Base-by-base conservation (phyloP, 2,888 invertebrate species). In the Polydrusus pterygomalis region DNA sequence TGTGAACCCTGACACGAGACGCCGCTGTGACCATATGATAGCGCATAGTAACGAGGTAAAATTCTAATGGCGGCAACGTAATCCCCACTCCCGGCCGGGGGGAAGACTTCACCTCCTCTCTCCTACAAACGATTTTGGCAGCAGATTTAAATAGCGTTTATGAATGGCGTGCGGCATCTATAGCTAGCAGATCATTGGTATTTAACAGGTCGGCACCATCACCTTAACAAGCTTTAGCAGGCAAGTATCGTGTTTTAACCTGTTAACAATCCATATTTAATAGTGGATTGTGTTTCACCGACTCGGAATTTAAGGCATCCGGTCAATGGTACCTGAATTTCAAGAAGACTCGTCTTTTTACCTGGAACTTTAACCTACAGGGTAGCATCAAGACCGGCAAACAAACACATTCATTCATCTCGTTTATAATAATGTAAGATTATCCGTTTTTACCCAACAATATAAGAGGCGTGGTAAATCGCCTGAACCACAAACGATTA, bases 221-320 rank as follows among this genome's bases (percentile, higher is more conserved):
- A 64, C 71, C 71, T 64, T 13, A 56, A 58, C 64, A 56, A 58
- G 64, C 38, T 64, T 17, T 43, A 47, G 47, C 72, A 54, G 45
- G 56, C 43, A 30, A 25, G 18, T 15, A 49, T 70, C 74, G 13
- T 65, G 70, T 70, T 49, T 5, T 34, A 74, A 74, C 74, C 58
- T 70, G 74, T 8, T 43, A 58, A 54, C 25, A 64, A 74, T 56
- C 45, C 30, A 68, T 56, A 68, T 56, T 68, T 68, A 62, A 67
- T 45, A 63, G 68, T 20, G 43, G 51, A 65, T 62, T 49, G 67
- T 67, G 70, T 75, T 75, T 75, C 75, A 71, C 65, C 30, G 58
- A 58, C 60, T 58, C 51, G 75, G 71, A 75, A 75, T 75, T 49
- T 51, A 40, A 71, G 45, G 71, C 75, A 75, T 75, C 75, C 75